A percentile compares a stretch with the other conserved stretches of the same genome.
These are phyloP conservation scores for Cromileptes altivelis DNA, from an alignment of 2,113 vertebrate genomes.

Conservation along the genomic window DNA sequence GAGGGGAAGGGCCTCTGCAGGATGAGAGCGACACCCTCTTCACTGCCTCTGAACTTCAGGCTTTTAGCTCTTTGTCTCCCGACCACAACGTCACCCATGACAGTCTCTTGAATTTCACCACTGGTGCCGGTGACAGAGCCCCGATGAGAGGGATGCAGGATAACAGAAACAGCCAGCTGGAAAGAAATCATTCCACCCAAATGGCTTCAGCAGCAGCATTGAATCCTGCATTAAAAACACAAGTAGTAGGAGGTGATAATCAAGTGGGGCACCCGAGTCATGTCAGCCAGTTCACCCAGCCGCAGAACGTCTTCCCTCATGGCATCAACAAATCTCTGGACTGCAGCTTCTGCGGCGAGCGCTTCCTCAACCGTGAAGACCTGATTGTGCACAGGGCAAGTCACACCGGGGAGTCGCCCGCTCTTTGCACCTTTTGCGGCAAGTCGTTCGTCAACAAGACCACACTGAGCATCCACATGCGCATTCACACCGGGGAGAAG, in stretches of 20 bases:
- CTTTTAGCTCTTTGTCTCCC: constrained; percentile 67
- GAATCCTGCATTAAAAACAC: constrained; percentile 36
- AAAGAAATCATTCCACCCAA: constrained; percentile 52
- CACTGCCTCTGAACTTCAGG: constrained; percentile 65
- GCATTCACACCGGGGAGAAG: constrained; percentile 89
- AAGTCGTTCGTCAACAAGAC: constrained; percentile 88
- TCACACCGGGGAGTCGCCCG: constrained; percentile 72
- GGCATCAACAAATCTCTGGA: constrained; percentile 61
- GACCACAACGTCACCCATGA: constrained; percentile 56
- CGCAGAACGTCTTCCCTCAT: constrained; percentile 38
- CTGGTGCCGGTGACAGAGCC: constrained; percentile 8
- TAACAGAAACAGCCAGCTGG: constrained; percentile 50
- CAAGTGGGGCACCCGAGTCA: constrained; percentile 52
- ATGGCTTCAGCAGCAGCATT: constrained; percentile 15
- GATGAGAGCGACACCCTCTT: constrained; percentile 65
- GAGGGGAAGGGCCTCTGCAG: constrained; percentile 66
- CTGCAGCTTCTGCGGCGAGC: constrained; percentile 72
- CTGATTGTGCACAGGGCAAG: constrained; percentile 68
- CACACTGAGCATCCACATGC: constrained; percentile 86
- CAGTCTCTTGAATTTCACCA: constrained; percentile 43
- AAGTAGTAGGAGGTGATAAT: constrained; percentile 21
- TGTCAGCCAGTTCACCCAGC: constrained; percentile 62
- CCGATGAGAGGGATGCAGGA: constrained; percentile 48
- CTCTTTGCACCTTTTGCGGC: constrained; percentile 81
- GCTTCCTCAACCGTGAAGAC: constrained; percentile 71